Conservation (phyloP, 2,888 invertebrate genomes). For the Rhodophaea formosa region DNA sequence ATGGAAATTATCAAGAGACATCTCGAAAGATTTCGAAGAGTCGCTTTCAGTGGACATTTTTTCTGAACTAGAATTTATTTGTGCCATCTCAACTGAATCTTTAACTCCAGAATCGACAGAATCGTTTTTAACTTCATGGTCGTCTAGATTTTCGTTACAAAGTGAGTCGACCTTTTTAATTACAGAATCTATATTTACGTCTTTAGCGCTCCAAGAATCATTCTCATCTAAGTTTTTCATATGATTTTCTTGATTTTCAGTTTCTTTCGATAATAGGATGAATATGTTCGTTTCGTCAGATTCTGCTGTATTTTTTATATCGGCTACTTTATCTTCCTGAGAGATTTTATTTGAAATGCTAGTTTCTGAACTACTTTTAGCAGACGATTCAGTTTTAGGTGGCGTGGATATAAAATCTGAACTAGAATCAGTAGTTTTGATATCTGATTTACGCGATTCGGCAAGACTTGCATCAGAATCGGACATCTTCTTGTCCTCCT, state of each 20-base stretch:
- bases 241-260: slow-evolving; percentile 37
- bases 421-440: slow-evolving; percentile 4
- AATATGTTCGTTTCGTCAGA: slow-evolving; percentile 22
- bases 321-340: slow-evolving; percentile 19
- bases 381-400: slow-evolving; percentile 13
- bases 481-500: slow-evolving; percentile 16
- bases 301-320: slow-evolving; percentile 16
- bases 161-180: slow-evolving; percentile 89
- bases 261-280: slow-evolving; percentile 20
- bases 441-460: not conserved
- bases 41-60: slow-evolving; percentile 26
- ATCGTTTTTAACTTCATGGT: slow-evolving; percentile 38
- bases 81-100: slow-evolving; percentile 25
- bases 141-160: slow-evolving; percentile 70
- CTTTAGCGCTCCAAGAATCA: slow-evolving; percentile 90
- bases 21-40: slow-evolving; percentile 28
- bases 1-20: slow-evolving; percentile 29
- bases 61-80: slow-evolving; percentile 22
- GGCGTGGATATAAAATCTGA: not conserved
- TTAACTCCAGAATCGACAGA: slow-evolving; percentile 30
- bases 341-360: slow-evolving; percentile 21
- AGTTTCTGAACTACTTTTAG: slow-evolving; percentile 17
- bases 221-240: slow-evolving; percentile 84
- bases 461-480: slow-evolving; percentile 8
- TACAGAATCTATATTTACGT: slow-evolving; percentile 89